Conservation (phyloP, 30 jellyfish, hydroid and myxozoan species). For the Pelagia noctiluca region DNA sequence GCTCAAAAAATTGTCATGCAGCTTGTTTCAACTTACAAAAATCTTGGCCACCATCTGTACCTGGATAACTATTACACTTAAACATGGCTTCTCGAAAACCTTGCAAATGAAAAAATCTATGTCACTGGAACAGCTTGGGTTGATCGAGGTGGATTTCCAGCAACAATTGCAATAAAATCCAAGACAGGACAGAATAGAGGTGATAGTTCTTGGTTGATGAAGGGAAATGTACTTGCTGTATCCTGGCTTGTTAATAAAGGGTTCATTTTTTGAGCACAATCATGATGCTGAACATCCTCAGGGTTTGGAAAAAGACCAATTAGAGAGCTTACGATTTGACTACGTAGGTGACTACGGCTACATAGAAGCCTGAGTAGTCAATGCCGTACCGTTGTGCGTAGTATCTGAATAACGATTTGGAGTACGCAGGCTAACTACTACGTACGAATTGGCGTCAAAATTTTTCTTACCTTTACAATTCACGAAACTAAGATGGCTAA, state of each 20-base stretch:
- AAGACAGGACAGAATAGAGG: conserved; percentile 12
- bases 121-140: conserved; percentile 33
- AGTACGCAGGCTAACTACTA: too few relatives aligned
- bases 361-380: too few relatives aligned
- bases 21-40: not conserved
- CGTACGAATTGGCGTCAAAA: too few relatives aligned
- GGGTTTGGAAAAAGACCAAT: not conserved
- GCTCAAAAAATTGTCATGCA: conserved; percentile 17
- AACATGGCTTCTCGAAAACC: conserved; percentile 24
- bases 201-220: conserved; percentile 1
- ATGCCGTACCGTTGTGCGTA: too few relatives aligned
- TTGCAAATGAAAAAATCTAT: conserved; percentile 27
- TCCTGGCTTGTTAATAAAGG: conserved; percentile 13
- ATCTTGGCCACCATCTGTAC: conserved; percentile 22
- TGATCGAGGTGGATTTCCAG: conserved; percentile 23
- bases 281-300: conserved; percentile 17
- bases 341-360: too few relatives aligned
- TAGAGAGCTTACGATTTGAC: too few relatives aligned
- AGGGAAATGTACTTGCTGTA: conserved; percentile 12
- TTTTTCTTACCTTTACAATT: too few relatives aligned
- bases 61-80: conserved; percentile 46
- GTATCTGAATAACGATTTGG: too few relatives aligned
- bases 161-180: not conserved
- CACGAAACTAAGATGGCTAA: too few relatives aligned
- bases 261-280: conserved; percentile 15